These are phyloP conservation scores for Volucella bombylans DNA, from an alignment of 2,888 invertebrate species.

Conservation along the genomic window DNA sequence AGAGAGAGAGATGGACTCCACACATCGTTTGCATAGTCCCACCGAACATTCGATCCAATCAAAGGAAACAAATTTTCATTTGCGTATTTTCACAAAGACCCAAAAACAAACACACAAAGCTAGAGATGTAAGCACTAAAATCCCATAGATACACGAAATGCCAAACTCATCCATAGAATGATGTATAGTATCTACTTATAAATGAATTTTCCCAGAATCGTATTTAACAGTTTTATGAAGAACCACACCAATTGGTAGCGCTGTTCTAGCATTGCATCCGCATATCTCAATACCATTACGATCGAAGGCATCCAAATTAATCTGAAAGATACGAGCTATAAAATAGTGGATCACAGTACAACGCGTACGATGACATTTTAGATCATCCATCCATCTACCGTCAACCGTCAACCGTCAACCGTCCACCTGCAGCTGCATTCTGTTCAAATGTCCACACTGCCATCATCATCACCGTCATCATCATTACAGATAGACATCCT, in stretches of 20 bases:
- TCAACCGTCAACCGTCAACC: conserved; percentile 6
- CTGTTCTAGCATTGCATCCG: conserved; percentile 17
- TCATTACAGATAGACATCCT: conserved; percentile 12
- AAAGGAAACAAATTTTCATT: conserved; percentile 70
- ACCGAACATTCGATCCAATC: conserved; percentile 52
- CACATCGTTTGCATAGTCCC: conserved; percentile 40
- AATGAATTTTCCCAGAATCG: conserved; percentile 49
- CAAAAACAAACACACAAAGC: conserved; percentile 62
- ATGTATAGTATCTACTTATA: background rate
- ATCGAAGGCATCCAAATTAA: conserved; percentile 40
- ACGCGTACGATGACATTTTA: conserved; percentile 65
- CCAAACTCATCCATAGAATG: background rate
- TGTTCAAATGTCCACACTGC: conserved; percentile 15
- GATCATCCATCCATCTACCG: conserved; percentile 50
- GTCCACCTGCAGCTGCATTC: conserved; percentile 24
- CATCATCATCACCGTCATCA: conserved; percentile 16
- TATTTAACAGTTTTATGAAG: conserved; percentile 64
- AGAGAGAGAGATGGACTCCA: conserved; percentile 23
- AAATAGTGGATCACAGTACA: conserved; percentile 61
- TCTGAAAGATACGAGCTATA: conserved; percentile 56
- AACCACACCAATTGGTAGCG: conserved; percentile 56
- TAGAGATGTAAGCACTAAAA: conserved; percentile 38
- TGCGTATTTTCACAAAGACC: conserved; percentile 72
- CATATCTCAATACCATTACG: conserved; percentile 16
- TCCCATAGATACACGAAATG: conserved; percentile 23